Conservation (phyloP, 2,113 vertebrate species). For the Copsychus sechellarum region DNA sequence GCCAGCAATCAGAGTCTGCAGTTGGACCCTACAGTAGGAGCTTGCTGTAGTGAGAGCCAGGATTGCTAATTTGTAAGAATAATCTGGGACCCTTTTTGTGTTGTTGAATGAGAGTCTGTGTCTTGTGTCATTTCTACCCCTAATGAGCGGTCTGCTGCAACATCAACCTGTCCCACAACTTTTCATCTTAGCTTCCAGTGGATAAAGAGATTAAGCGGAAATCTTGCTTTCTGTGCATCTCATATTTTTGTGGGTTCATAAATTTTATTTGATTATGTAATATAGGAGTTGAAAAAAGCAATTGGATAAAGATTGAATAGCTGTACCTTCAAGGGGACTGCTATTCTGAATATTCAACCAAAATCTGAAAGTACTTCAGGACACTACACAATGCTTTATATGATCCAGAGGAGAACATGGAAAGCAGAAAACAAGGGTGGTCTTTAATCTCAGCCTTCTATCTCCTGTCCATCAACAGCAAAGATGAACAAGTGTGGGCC, state of each 20-base stretch:
- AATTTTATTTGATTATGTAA: neutral
- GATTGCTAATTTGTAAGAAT: too few relatives aligned
- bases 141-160: too few relatives aligned
- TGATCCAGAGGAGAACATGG: neutral
- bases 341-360: neutral
- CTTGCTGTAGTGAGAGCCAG: too few relatives aligned
- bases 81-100: too few relatives aligned
- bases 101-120: too few relatives aligned
- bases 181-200: neutral
- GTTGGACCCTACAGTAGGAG: too few relatives aligned
- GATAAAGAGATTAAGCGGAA: neutral
- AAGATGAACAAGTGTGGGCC: neutral
- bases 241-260: neutral
- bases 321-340: neutral
- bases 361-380: neutral
- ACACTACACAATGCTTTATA: neutral
- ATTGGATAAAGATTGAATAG: neutral
- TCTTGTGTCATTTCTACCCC: too few relatives aligned
- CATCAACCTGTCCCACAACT: neutral
- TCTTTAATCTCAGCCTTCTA: neutral
- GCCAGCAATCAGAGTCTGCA: too few relatives aligned
- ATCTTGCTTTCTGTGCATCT: accelerated
- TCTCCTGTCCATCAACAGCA: neutral
- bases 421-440: neutral
- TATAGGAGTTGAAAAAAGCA: accelerated